These are phyloP conservation scores for Phalacrocorax pelagicus DNA, from an alignment of 2,113 vertebrate genomes.

Conservation along the genomic window DNA sequence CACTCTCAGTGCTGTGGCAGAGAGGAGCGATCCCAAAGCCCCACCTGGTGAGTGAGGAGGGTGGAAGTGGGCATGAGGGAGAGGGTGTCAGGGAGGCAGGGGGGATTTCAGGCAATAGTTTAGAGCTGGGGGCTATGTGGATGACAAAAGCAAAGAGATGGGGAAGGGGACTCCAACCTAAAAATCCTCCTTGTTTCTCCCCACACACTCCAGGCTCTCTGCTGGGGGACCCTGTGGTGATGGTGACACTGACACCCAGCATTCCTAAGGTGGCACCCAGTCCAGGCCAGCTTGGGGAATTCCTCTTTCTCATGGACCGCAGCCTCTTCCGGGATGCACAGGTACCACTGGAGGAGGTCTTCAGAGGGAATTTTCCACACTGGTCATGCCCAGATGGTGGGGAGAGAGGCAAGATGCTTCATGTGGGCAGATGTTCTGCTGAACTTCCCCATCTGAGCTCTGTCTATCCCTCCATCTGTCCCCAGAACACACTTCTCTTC, in stretches of 20 bases:
- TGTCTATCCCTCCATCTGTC: neutral
- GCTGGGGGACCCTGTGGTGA: conserved; percentile 78
- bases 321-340: conserved; percentile 80
- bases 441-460: neutral
- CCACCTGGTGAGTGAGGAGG: conserved; percentile 60
- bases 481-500: conserved; percentile 79
- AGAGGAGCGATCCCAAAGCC: conserved; percentile 61
- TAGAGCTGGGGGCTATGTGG: neutral
- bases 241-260: conserved; percentile 84
- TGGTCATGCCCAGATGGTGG: neutral
- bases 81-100: neutral
- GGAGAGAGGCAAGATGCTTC: neutral
- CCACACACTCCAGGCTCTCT: conserved; percentile 66
- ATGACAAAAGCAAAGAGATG: neutral
- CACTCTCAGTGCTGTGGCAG: conserved; percentile 75
- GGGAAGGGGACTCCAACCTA: neutral
- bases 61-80: neutral
- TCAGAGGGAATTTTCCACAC: neutral
- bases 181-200: neutral
- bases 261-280: conserved; percentile 67
- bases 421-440: neutral
- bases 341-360: neutral
- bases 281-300: conserved; percentile 71
- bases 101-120: neutral
- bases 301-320: conserved; percentile 83